A percentile compares a stretch with the other conserved stretches of the same genome.
Conservation (phyloP, 2,113 vertebrate species). For the Hucho hucho region DNA sequence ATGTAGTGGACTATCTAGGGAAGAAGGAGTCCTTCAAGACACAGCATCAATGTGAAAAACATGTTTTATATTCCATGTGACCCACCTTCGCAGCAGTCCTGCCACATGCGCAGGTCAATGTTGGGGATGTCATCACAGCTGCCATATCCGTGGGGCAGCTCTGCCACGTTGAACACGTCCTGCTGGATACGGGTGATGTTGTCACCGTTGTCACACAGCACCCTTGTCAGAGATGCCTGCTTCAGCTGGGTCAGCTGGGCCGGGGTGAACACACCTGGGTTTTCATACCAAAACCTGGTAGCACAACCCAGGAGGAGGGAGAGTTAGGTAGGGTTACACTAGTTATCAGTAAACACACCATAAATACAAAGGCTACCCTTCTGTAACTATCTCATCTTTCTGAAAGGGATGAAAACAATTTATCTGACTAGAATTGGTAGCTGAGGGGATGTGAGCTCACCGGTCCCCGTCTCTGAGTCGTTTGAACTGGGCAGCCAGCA, state of each 20-base stretch:
- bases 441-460: conserved; percentile 59
- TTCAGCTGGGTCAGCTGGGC: conserved; percentile 94
- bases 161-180: conserved; percentile 88
- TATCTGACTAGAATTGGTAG: neutral
- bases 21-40: too few species aligned
- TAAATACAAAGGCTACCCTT: too few species aligned
- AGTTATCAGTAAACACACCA: neutral
- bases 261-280: conserved; percentile 88
- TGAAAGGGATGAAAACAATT: neutral
- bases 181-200: conserved; percentile 92
- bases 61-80: neutral
- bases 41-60: too few species aligned
- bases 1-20: too few species aligned
- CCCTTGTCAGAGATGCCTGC: conserved; percentile 88
- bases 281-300: conserved; percentile 98
- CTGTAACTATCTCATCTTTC: neutral
- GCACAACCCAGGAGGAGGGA: conserved; percentile 85
- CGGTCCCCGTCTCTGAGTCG: conserved; percentile 92
- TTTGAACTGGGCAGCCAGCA: conserved; percentile 88
- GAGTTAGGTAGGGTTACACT: neutral
- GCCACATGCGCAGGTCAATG: conserved; percentile 95
- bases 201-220: conserved; percentile 93
- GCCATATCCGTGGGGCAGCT: conserved; percentile 88
- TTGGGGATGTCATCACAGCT: conserved; percentile 87
- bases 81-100: conserved; percentile 94